These are phyloP conservation scores for Stomorhina lunata DNA, from an alignment of 2,888 invertebrate species.

Conservation along the genomic window DNA sequence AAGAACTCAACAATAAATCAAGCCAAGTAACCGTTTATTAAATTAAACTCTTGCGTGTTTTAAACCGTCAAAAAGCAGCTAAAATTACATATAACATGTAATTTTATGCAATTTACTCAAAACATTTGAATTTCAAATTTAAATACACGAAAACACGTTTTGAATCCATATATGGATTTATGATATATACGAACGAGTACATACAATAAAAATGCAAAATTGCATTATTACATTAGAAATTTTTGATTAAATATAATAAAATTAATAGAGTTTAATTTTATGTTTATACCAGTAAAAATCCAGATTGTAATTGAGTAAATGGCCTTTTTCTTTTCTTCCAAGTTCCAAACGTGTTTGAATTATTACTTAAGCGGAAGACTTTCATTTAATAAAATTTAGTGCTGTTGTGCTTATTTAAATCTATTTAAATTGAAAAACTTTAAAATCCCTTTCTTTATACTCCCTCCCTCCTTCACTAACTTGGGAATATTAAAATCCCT, in stretches of 20 bases:
- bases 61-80: constrained; percentile 65
- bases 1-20: constrained; percentile 66
- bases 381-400: constrained; percentile 31
- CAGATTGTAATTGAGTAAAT: background rate
- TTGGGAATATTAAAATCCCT: constrained; percentile 44
- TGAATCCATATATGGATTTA: too few species aligned
- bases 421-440: constrained; percentile 64
- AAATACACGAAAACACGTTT: constrained; percentile 16
- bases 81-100: constrained; percentile 65
- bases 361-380: background rate
- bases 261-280: background rate
- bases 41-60: constrained; percentile 67
- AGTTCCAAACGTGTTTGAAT: background rate
- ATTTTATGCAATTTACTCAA: constrained; percentile 66
- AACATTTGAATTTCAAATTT: constrained; percentile 32
- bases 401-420: constrained; percentile 37
- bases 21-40: constrained; percentile 56
- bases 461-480: background rate
- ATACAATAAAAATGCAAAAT: background rate
- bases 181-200: too few species aligned
- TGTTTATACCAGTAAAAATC: background rate
- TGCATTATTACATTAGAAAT: background rate
- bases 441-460: constrained; percentile 6
- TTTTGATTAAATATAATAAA: background rate
- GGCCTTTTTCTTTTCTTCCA: background rate